Percentiles rank a stretch among this genome's conserved stretches.
phyloP scores from a whole-genome alignment of 2,797 vertebrate species.

The Mareca penelope region DNA sequence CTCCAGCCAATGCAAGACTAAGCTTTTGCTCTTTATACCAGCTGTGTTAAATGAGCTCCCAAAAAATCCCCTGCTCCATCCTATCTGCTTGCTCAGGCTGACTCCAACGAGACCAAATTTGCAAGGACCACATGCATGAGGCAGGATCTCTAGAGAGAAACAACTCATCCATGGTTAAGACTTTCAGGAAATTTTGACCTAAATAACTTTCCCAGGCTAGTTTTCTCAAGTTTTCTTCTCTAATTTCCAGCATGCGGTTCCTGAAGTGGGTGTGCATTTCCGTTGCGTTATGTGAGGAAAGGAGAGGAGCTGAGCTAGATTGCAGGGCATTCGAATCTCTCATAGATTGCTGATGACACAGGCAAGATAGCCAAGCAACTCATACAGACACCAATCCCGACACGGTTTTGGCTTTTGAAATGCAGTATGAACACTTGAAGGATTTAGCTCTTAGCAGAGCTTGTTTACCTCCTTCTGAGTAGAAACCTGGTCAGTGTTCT shows the following conservation, averaged over 20 bases:
- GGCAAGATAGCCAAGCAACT: neutral
- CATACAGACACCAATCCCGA: neutral
- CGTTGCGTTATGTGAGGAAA: too few species aligned
- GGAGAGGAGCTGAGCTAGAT: neutral
- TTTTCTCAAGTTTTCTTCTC: neutral
- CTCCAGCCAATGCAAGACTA: neutral
- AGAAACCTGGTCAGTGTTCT: neutral
- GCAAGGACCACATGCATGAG: accelerated
- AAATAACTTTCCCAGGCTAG: neutral
- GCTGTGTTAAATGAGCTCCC: neutral
- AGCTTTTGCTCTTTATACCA: neutral
- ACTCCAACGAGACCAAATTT: neutral
- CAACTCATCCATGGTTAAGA: neutral
- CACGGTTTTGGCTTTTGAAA: neutral
- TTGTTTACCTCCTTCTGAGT: neutral
- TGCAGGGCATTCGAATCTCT: neutral
- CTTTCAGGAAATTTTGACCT: neutral
- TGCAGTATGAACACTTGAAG: neutral
- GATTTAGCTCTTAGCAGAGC: constrained; percentile 22
- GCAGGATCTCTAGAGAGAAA: neutral
- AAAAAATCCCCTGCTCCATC: neutral
- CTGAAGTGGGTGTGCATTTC: neutral
- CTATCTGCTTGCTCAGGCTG: neutral
- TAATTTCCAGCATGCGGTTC: neutral
- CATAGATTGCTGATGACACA: neutral